Percentiles rank a stretch among this genome's conserved stretches.
These are phyloP conservation scores for Chaitophorus viminalis DNA, from an alignment of 2,888 invertebrate genomes.

Conservation along the genomic window DNA sequence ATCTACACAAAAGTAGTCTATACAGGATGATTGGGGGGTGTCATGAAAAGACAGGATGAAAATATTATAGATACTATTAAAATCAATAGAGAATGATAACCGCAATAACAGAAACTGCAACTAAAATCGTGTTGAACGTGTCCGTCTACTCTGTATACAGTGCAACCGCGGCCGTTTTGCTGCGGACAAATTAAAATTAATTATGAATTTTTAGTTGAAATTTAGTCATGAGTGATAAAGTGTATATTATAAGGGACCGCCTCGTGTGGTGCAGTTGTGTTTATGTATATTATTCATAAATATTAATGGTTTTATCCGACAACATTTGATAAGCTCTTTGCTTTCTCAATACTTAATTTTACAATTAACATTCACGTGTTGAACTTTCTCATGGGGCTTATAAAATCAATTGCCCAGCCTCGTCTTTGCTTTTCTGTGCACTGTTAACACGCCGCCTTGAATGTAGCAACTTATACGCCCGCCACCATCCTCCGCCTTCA, in stretches of 20 bases:
- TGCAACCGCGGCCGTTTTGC: neutral
- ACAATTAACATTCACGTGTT: constrained; percentile 55
- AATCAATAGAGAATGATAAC: too few relatives aligned
- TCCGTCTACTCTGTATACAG: neutral
- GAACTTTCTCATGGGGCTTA: constrained; percentile 47
- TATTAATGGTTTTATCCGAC: constrained; percentile 41
- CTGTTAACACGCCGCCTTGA: neutral
- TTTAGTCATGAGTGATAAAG: neutral
- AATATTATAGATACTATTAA: too few relatives aligned
- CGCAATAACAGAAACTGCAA: too few relatives aligned
- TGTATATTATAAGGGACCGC: neutral
- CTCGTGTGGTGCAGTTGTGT: constrained; percentile 21
- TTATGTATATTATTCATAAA: constrained; percentile 49
- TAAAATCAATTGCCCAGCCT: constrained; percentile 37
- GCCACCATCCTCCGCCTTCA: neutral
- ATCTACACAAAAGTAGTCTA: too few relatives aligned
- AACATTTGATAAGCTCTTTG: constrained; percentile 41
- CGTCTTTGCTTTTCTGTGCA: neutral
- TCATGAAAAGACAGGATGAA: too few relatives aligned
- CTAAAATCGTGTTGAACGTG: too few relatives aligned
- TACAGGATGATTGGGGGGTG: too few relatives aligned
- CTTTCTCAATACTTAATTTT: constrained; percentile 56
- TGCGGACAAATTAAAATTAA: constrained; percentile 13
- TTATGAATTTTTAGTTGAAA: constrained; percentile 32
- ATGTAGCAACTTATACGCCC: neutral